Percentiles rank a stretch among this genome's conserved stretches.
These are phyloP conservation scores for Piprites chloris DNA, from an alignment of 2,113 vertebrate genomes.

Conservation along the genomic window DNA sequence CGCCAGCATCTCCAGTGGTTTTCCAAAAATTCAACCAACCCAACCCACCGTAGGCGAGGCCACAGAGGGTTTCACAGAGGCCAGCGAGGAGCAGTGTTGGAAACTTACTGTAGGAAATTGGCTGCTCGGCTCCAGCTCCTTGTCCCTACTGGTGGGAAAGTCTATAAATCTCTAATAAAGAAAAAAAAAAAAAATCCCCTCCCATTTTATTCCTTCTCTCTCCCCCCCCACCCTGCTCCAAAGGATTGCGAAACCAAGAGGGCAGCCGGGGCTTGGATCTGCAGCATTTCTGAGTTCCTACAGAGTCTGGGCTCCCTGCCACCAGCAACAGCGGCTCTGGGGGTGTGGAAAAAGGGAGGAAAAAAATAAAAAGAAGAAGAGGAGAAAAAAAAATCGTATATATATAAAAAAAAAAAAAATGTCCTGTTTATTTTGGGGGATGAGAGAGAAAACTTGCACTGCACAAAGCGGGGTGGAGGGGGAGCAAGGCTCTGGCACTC, in stretches of 20 bases:
- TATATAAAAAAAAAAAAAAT: neutral
- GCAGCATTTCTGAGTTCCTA: constrained; percentile 53
- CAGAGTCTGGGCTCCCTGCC: constrained; percentile 60
- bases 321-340: constrained; percentile 57
- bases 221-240: neutral
- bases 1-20: neutral
- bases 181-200: constrained; percentile 2
- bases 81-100: neutral
- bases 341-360: constrained; percentile 54
- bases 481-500: neutral
- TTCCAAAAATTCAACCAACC: neutral
- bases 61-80: neutral
- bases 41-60: neutral
- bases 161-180: constrained; percentile 34
- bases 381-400: neutral
- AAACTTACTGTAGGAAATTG: constrained; percentile 38
- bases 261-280: constrained; percentile 38
- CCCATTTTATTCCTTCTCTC: constrained; percentile 37
- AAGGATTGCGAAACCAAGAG: constrained; percentile 48
- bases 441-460: neutral
- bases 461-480: neutral
- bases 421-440: constrained; percentile 37
- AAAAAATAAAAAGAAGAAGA: neutral
- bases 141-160: constrained; percentile 50
- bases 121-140: neutral